Conservation (phyloP, 2,113 vertebrate genomes). For the Thermophis baileyi region DNA sequence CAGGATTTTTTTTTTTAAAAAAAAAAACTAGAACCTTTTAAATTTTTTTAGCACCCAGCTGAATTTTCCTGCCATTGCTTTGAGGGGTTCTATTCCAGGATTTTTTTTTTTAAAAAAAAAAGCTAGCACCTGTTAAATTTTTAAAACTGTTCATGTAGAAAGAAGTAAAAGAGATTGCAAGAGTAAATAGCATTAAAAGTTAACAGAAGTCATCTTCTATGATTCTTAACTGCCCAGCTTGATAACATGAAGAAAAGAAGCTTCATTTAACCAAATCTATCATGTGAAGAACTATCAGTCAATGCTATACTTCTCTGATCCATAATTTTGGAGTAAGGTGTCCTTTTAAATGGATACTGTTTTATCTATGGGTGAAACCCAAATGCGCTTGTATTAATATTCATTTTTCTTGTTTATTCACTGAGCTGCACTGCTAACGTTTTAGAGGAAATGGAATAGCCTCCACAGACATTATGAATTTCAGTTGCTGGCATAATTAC, state of each 20-base stretch:
- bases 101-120: constrained; percentile 72
- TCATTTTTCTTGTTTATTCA: constrained; percentile 78
- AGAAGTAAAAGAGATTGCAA: constrained; percentile 68
- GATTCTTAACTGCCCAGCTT: constrained; percentile 70
- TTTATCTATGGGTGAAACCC: constrained; percentile 70
- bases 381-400: constrained; percentile 72
- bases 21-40: constrained; percentile 78
- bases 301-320: constrained; percentile 55
- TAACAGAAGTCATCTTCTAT: constrained; percentile 72
- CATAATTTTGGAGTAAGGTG: constrained; percentile 43
- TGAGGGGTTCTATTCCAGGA: constrained; percentile 70
- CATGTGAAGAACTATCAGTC: constrained; percentile 62
- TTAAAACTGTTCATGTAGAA: constrained; percentile 77
- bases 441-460: constrained; percentile 77
- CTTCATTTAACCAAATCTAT: constrained; percentile 67
- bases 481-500: constrained; percentile 83
- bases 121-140: constrained; percentile 80
- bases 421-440: constrained; percentile 74
- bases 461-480: constrained; percentile 81
- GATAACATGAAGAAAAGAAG: constrained; percentile 68
- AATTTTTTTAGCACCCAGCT: no score
- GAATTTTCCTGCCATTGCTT: no score
- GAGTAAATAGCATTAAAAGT: constrained; percentile 71
- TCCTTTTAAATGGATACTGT: constrained; percentile 61
- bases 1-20: constrained; percentile 69